Conservation (phyloP, 37 sponge, comb jelly and placozoan species). For the Oscarella lobularis region DNA sequence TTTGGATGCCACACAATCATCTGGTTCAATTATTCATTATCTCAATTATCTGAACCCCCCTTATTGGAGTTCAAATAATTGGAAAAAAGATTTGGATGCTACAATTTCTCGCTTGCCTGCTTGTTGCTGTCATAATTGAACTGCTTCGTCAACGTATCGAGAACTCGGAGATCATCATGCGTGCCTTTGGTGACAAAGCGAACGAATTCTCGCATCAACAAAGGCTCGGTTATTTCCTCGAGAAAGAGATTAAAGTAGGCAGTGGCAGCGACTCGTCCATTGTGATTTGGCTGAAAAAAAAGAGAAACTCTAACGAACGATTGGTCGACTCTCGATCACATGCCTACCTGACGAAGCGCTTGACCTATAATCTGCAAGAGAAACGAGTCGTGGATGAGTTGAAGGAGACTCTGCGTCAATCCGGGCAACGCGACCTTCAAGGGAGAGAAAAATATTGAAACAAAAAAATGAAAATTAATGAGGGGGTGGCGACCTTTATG, state of each 20-base stretch:
- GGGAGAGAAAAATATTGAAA: no score
- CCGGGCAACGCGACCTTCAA: slow-evolving; percentile 33
- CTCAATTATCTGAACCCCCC: no score
- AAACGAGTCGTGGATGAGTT: slow-evolving; percentile 38
- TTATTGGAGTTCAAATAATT: no score
- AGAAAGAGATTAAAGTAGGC: slow-evolving; percentile 57
- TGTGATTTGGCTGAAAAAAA: slow-evolving; percentile 16
- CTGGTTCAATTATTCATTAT: no score
- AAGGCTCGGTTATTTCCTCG: slow-evolving; percentile 23
- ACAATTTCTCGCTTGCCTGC: slow-evolving; percentile 15
- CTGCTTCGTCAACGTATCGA: slow-evolving; percentile 17
- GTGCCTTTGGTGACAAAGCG: slow-evolving; percentile 18
- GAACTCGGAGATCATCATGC: slow-evolving; percentile 22
- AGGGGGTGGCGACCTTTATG: slow-evolving; percentile 34
- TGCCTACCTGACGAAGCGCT: slow-evolving; percentile 50
- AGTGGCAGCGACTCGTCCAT: slow-evolving; percentile 25
- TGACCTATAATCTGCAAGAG: slow-evolving; percentile 65
- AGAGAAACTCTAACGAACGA: no score
- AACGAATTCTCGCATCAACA: slow-evolving; percentile 50
- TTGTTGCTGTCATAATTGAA: slow-evolving; percentile 18
- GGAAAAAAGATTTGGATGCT: no score
- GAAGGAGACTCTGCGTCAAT: slow-evolving; percentile 24
- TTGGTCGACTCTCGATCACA: neutral
- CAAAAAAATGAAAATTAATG: no score
- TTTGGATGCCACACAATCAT: no score